A percentile compares a stretch with the other conserved stretches of the same genome.
Evolutionary conservation across 2,888 invertebrate genomes (phyloP).

Genomic region (Apodemia hepburni): DNA sequence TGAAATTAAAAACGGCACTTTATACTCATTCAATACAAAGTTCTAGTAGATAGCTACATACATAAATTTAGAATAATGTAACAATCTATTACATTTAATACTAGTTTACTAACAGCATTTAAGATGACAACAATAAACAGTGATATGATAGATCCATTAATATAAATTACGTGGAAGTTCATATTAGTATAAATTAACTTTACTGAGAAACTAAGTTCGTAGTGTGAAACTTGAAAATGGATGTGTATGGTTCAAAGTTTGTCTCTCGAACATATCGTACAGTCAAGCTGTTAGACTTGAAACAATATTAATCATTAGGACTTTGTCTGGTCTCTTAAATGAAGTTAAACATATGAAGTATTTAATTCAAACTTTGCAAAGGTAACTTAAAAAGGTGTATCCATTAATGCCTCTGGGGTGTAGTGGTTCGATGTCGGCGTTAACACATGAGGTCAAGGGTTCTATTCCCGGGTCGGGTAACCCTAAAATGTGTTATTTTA

Average conservation of each 20-base stretch:
- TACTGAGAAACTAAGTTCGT: background rate
- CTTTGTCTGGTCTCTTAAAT: background rate
- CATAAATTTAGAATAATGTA: too few species aligned
- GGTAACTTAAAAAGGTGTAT: too few species aligned
- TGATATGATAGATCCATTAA: background rate
- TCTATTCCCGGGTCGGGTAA: too few species aligned
- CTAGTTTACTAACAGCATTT: background rate
- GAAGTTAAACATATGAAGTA: background rate
- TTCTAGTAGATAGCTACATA: too few species aligned
- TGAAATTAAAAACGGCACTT: too few species aligned
- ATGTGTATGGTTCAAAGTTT: background rate
- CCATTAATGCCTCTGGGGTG: too few species aligned
- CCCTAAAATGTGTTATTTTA: too few species aligned
- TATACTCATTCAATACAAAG: too few species aligned
- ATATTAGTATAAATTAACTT: background rate
- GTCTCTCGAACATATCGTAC: background rate
- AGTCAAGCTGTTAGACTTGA: background rate
- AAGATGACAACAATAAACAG: background rate
- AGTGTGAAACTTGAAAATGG: background rate
- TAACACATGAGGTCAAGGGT: too few species aligned
- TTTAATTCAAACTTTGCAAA: too few species aligned
- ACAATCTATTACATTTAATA: background rate
- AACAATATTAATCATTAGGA: background rate
- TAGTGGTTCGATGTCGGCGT: too few species aligned
- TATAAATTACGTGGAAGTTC: background rate